Base-by-base conservation (phyloP, 2,888 invertebrate genomes). In the Meiosimyza decipiens region DNA sequence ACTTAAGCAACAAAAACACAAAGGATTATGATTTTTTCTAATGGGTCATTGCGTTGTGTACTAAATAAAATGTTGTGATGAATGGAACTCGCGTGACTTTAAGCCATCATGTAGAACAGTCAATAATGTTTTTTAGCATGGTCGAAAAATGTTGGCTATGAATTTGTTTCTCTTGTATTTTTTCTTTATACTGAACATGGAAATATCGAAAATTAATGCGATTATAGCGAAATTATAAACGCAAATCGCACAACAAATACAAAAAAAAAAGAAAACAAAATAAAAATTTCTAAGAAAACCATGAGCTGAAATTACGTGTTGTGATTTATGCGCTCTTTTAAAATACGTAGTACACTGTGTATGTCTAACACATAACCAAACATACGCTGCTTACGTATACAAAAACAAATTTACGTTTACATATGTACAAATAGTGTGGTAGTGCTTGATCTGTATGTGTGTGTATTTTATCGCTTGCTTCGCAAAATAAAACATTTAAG, bases 341-440 rank as follows among this genome's bases (percentile, higher is more conserved):
- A 28, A 28, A 28, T 28, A 28, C 22, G 22, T 22, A 22, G 28
- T 40, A 64, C 9, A 49, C 71, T 71, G 71, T 71, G 71, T 64
- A 71, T 62, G 64, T 63, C 71, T 71, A 57, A 71, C 64, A 51
- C 50, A 18, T 15, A 51, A 40, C 9, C 50, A 62, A 12, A 64
- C 51, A 22, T 51, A 22, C 50, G 16, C 13, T 22, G 60, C 60
- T 60, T 33, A 40, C 33, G 22, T 40, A 40, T 40, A 9, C 40
- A 6, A 40, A 40, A 9, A 40, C 40, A 40, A 40, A 40, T 40
- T 40, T 28, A 64, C 52, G 33, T 52, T 64, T 51, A 51, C 16
- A 22, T 50, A 40, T 40, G 40, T 40, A 40, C 40, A 40, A 40
- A 40, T 2, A 40, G 40, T 40, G 40, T 40, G 9, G 9, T 40